These are phyloP conservation scores for Dromius quadrimaculatus DNA, from an alignment of 2,888 invertebrate genomes.

Conservation along the genomic window DNA sequence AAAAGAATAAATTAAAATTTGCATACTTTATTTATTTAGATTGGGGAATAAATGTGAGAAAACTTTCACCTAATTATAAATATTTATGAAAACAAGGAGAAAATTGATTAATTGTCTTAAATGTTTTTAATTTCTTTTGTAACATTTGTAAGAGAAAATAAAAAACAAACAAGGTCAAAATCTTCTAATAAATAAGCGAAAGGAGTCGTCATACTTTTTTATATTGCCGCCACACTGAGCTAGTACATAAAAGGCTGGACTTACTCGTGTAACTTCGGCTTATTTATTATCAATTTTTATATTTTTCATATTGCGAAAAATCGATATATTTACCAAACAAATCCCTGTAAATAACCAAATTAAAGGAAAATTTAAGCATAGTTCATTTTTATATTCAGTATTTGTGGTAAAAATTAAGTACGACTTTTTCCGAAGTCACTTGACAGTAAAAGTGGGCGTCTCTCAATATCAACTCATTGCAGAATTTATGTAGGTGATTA, in stretches of 20 bases:
- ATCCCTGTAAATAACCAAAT: too few relatives aligned
- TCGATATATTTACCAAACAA: too few relatives aligned
- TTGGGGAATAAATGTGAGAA: slow-evolving; percentile 10
- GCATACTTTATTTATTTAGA: slow-evolving; percentile 1
- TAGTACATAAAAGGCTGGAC: slow-evolving; percentile 19
- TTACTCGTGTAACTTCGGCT: slow-evolving; percentile 26
- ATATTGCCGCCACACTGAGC: slow-evolving; percentile 41
- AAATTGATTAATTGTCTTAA: slow-evolving; percentile 34
- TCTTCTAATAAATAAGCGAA: slow-evolving; percentile 45
- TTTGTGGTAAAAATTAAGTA: background rate
- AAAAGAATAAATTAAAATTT: background rate
- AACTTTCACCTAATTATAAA: slow-evolving; percentile 20
- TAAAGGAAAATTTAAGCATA: too few relatives aligned
- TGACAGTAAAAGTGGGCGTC: slow-evolving; percentile 49
- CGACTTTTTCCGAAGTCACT: slow-evolving; percentile 35
- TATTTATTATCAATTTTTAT: slow-evolving; percentile 22
- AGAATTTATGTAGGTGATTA: slow-evolving; percentile 50
- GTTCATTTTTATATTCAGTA: too few relatives aligned
- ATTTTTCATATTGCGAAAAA: too few relatives aligned
- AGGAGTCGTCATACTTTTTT: slow-evolving; percentile 51
- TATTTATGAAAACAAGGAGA: slow-evolving; percentile 6
- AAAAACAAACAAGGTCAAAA: slow-evolving; percentile 48
- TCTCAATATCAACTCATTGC: slow-evolving; percentile 40
- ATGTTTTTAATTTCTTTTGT: slow-evolving; percentile 15
- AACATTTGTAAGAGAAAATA: slow-evolving; percentile 39